Conservation (phyloP, 1,140 invertebrate species). For the Ctenoplectra terminalis region DNA sequence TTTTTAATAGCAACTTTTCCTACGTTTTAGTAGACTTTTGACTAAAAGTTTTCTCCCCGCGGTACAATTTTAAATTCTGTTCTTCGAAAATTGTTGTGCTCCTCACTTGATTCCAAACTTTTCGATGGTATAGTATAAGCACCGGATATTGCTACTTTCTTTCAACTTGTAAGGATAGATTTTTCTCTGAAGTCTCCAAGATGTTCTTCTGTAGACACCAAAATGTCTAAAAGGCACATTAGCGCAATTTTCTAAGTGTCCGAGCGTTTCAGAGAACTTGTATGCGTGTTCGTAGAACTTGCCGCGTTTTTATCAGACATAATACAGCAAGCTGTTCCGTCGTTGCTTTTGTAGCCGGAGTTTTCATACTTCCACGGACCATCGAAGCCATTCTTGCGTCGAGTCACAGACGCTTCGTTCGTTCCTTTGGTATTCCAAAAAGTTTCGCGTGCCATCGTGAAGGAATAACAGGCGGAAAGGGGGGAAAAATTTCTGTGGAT, state of each 20-base stretch:
- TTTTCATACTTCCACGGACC: slow-evolving; percentile 8
- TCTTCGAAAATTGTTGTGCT: too few relatives aligned
- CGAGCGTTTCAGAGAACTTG: background rate
- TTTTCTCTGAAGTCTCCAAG: background rate
- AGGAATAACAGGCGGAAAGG: background rate
- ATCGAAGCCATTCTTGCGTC: background rate
- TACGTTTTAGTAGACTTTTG: too few relatives aligned
- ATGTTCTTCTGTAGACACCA: background rate
- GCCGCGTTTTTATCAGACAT: slow-evolving; percentile 20
- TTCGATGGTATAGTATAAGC: too few relatives aligned
- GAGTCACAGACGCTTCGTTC: background rate
- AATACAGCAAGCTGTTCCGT: background rate
- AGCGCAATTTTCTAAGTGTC: slow-evolving; percentile 34
- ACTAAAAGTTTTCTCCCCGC: too few relatives aligned
- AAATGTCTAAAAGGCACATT: background rate
- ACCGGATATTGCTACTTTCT: background rate
- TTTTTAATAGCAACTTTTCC: too few relatives aligned
- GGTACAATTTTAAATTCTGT: too few relatives aligned
- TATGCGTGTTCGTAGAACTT: background rate
- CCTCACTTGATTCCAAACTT: too few relatives aligned
- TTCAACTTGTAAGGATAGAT: too few relatives aligned
- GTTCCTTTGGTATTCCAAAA: slow-evolving; percentile 16
- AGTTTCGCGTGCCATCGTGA: slow-evolving; percentile 3
- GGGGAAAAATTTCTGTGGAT: background rate
- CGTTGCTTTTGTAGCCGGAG: background rate